Percentiles rank a stretch among this genome's conserved stretches.
Evolutionary conservation across 1,140 invertebrate genomes (phyloP).

Genomic region (Tetramorium alpestre): DNA sequence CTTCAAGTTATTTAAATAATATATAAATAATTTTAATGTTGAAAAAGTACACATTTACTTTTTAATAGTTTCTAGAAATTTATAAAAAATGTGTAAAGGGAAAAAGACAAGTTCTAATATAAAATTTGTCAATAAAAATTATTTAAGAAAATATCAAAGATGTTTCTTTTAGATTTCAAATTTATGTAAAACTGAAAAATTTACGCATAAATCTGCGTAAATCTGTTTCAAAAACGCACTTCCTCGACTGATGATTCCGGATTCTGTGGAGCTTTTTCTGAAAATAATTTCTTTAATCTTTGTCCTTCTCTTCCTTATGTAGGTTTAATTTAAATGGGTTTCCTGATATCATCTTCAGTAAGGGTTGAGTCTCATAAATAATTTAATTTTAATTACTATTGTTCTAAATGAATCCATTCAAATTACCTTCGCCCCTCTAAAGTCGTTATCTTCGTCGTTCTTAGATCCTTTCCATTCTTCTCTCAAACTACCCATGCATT

Average conservation of each 20-base stretch:
- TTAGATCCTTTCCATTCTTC: conserved; percentile 41
- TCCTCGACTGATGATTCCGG: neutral
- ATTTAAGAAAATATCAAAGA: neutral
- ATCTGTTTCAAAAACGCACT: neutral
- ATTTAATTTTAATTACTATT: conserved; percentile 14
- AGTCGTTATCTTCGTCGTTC: conserved; percentile 39
- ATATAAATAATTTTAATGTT: neutral
- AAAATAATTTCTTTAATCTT: neutral
- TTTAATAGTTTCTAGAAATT: neutral
- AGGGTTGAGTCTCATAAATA: neutral
- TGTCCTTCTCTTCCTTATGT: neutral
- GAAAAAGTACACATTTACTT: neutral
- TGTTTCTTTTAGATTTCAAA: neutral
- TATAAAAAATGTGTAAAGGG: neutral
- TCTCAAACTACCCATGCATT: conserved; percentile 11
- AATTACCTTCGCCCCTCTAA: neutral
- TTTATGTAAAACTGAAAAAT: neutral
- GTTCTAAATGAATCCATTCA: conserved; percentile 16
- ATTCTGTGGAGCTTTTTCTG: neutral
- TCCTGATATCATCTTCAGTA: neutral
- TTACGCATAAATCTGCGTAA: neutral
- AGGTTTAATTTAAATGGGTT: neutral
- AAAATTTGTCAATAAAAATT: neutral
- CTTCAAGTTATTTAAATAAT: neutral
- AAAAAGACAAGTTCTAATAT: too few species aligned